These are phyloP conservation scores for Axinella damicornis DNA, from an alignment of 37 sponge, comb jelly and placozoan genomes.

Conservation along the genomic window DNA sequence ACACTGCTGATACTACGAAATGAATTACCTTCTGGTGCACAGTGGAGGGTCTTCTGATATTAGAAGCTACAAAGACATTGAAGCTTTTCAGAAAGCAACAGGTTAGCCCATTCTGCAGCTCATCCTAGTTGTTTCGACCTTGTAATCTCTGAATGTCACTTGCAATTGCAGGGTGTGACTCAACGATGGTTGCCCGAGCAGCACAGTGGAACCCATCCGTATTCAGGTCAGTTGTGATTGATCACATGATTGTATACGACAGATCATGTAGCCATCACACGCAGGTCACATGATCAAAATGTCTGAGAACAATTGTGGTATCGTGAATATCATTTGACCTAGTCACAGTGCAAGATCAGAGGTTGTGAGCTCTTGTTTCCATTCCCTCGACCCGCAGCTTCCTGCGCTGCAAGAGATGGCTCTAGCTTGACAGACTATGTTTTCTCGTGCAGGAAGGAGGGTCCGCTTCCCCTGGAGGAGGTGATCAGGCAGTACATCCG, in stretches of 20 bases:
- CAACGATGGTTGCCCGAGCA: constrained; percentile 96
- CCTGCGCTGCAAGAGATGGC: no score
- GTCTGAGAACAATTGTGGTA: no score
- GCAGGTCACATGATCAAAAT: no score
- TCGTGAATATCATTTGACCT: no score
- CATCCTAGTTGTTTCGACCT: not conserved
- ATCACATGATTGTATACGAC: not conserved
- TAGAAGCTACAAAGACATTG: constrained; percentile 62
- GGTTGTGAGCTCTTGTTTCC: no score
- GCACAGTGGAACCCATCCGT: constrained; percentile 95
- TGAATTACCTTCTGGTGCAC: no score
- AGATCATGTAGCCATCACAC: no score
- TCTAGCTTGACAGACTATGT: no score
- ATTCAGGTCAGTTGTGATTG: constrained; percentile 87
- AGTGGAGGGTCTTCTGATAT: constrained; percentile 89
- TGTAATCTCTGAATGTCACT: not conserved
- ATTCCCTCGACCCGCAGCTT: no score
- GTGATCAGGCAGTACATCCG: constrained; percentile 74
- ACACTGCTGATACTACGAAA: no score
- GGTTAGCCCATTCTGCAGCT: constrained; percentile 40
- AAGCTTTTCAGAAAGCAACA: constrained; percentile 50
- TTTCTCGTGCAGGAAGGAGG: constrained; percentile 71
- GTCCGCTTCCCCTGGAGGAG: constrained; percentile 64
- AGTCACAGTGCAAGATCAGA: no score
- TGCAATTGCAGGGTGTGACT: constrained; percentile 74